Percentiles rank a stretch among this genome's conserved stretches.
These are phyloP conservation scores for Schizopygopsis pylzovi DNA, from an alignment of 2,797 vertebrate species.

Conservation along the genomic window DNA sequence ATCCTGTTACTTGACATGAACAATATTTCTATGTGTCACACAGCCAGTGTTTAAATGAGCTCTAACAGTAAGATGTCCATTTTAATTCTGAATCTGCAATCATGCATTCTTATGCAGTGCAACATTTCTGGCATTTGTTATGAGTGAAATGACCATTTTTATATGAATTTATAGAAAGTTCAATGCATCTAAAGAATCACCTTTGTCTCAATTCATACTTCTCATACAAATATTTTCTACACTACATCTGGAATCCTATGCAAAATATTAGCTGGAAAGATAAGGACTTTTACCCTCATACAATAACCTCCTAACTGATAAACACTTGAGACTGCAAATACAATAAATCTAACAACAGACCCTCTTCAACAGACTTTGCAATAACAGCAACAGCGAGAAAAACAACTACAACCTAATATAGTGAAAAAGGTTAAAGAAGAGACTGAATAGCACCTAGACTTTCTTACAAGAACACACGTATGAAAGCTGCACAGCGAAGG, in stretches of 20 bases:
- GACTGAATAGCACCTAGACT: conserved; percentile 55
- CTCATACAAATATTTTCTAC: conserved; percentile 12
- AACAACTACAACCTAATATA: conserved; percentile 15
- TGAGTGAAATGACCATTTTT: background rate
- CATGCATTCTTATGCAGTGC: background rate
- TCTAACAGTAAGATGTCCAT: background rate
- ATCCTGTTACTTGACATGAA: conserved; percentile 11
- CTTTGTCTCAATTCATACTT: background rate
- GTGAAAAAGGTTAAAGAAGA: conserved; percentile 51
- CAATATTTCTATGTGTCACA: conserved; percentile 2
- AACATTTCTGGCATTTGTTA: background rate
- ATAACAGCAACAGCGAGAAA: background rate
- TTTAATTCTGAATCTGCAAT: background rate
- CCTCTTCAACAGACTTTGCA: conserved; percentile 13
- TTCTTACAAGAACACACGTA: conserved; percentile 56
- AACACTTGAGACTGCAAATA: conserved; percentile 3
- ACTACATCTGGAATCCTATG: conserved; percentile 17
- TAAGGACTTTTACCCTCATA: background rate
- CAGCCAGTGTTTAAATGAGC: background rate
- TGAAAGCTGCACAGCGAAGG: conserved; percentile 66
- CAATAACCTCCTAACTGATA: conserved; percentile 2
- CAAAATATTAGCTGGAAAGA: background rate
- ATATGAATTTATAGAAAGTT: conserved; percentile 7
- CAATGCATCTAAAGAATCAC: background rate
- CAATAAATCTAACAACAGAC: conserved; percentile 23